Base-by-base conservation (phyloP, 2,888 invertebrate species). In the Hypomecis atomaria region DNA sequence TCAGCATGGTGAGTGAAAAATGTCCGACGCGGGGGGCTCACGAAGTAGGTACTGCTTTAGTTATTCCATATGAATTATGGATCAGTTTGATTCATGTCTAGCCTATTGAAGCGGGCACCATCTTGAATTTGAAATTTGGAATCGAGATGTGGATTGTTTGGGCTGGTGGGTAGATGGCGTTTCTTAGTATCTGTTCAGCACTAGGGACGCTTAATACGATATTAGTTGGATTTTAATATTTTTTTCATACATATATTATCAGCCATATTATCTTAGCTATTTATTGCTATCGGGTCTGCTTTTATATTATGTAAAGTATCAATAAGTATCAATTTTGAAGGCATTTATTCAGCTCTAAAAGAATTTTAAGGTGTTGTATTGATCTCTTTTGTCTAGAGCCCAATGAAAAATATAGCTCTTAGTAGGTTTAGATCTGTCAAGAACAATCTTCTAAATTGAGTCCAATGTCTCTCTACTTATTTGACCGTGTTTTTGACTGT, bases 61-160 rank as follows among this genome's bases (percentile, higher is more conserved):
- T 86, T 85, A 85, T 85, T 76, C 82, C 70, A 69, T 76, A 90
- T 91, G 90, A 90, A 90, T 91, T 90, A 91, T 91, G 81, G 84
- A 91, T 82, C 78, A 85, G 82, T 75, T 83, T 83, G 85, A 86
- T 85, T 87, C 89, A 88, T 82, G 85, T 84, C 81, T 83, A 81
- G 83, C 77, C 77, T 81, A 73, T 78, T 79, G 65, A 70, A 75
- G 69, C 66, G 71, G 69, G 74, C 74, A 77, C 81, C 81, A 81
- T 82, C 76, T 79, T 79, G 78, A 72, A 80, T 81, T 76, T 69
- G 73, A 73, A 78, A 77, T 79, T 80, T 77, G 73, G 73, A 78
- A 78, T 76, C 72, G 69, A 72, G 78, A 75, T 67, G 71, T 59
- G 67, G 71, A 74, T 71, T 72, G 68, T 72, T 73, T 74, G 69